Conservation (phyloP, 2,888 invertebrate genomes). For the Poecilus cupreus region DNA sequence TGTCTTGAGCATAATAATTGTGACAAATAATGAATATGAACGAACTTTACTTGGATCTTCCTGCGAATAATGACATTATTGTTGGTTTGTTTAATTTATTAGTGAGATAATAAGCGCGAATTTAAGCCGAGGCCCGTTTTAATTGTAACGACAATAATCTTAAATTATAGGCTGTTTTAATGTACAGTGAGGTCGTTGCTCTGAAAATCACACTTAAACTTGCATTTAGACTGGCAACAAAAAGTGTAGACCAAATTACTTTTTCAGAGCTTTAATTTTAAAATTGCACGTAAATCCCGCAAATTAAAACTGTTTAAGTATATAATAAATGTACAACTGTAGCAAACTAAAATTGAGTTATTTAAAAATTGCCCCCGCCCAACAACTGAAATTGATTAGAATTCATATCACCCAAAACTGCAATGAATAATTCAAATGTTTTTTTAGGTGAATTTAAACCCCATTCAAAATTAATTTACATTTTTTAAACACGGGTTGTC, state of each 20-base stretch:
- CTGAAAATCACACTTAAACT: slow-evolving; percentile 14
- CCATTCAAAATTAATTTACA: slow-evolving; percentile 17
- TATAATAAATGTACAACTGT: background rate
- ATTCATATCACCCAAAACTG: slow-evolving; percentile 20
- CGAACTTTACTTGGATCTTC: background rate
- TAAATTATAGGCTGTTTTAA: slow-evolving; percentile 23
- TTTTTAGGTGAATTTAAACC: background rate
- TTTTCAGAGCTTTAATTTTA: background rate
- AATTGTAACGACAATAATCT: slow-evolving; percentile 25
- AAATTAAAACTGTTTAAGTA: background rate
- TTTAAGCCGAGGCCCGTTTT: slow-evolving; percentile 31
- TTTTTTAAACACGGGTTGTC: background rate
- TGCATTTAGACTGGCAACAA: background rate
- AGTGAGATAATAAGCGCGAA: slow-evolving; percentile 4
- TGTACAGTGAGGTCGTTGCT: slow-evolving; percentile 14
- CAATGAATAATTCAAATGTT: slow-evolving; percentile 22
- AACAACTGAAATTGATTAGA: slow-evolving; percentile 8
- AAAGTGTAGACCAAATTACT: background rate
- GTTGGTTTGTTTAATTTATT: slow-evolving; percentile 12
- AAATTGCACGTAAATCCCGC: background rate
- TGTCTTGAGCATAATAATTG: background rate
- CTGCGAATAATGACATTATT: slow-evolving; percentile 4
- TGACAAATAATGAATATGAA: slow-evolving; percentile 6
- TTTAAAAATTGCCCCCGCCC: background rate
- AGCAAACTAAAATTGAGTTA: too few species aligned